Conservation (phyloP, 1,140 invertebrate species). For the Drosophila paulistorum region DNA sequence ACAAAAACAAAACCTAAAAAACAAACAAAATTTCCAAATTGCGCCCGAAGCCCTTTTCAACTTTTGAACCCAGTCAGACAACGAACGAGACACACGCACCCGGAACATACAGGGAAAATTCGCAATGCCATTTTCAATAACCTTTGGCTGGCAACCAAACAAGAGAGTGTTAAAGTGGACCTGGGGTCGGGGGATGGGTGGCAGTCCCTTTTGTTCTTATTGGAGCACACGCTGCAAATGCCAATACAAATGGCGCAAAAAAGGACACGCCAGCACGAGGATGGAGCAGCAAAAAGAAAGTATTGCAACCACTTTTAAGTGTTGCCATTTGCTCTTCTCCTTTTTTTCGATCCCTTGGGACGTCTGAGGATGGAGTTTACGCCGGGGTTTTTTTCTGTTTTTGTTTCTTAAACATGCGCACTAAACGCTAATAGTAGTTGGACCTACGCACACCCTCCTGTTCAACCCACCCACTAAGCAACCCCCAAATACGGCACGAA, state of each 20-base stretch:
- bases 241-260: slow-evolving; percentile 80
- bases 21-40: neutral
- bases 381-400: slow-evolving; percentile 41
- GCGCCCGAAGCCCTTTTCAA: slow-evolving; percentile 4
- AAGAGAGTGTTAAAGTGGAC: slow-evolving; percentile 43
- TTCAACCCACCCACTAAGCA: slow-evolving; percentile 33
- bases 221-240: slow-evolving; percentile 76
- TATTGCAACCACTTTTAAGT: slow-evolving; percentile 78
- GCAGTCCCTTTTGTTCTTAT: slow-evolving; percentile 76
- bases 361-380: slow-evolving; percentile 27
- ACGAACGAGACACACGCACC: neutral
- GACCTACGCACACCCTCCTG: slow-evolving; percentile 23
- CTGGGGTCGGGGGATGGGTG: slow-evolving; percentile 44
- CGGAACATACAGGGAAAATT: slow-evolving; percentile 14
- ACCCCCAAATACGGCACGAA: slow-evolving; percentile 34
- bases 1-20: slow-evolving; percentile 9
- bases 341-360: slow-evolving; percentile 21
- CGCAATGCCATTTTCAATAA: slow-evolving; percentile 52
- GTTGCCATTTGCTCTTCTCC: slow-evolving; percentile 62
- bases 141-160: slow-evolving; percentile 33
- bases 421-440: slow-evolving; percentile 75
- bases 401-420: slow-evolving; percentile 73
- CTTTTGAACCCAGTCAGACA: slow-evolving; percentile 9
- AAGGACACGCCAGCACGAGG: slow-evolving; percentile 46
- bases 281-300: slow-evolving; percentile 36